Evolutionary conservation across 2,113 vertebrate genomes (phyloP).

Genomic region (Bettongia penicillata): DNA sequence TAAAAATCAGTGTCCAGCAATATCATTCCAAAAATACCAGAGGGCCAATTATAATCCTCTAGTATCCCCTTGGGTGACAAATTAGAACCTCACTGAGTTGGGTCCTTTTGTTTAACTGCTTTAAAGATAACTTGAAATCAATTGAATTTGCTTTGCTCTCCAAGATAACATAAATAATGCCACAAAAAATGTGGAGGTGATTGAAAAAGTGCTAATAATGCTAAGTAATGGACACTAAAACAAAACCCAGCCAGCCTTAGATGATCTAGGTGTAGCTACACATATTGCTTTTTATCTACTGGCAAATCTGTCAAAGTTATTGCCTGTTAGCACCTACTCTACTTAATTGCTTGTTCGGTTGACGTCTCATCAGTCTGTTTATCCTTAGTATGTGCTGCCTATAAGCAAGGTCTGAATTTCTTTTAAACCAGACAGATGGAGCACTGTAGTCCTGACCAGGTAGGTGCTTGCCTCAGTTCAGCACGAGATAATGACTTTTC

Average conservation of each 20-base stretch:
- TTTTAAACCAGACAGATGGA: neutral
- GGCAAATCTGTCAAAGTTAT: slow-evolving; percentile 46
- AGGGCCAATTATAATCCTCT: neutral
- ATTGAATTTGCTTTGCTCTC: slow-evolving; percentile 10
- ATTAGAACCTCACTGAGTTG: neutral
- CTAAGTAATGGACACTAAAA: neutral
- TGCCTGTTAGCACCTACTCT: slow-evolving; percentile 8
- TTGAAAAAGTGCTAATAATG: slow-evolving; percentile 26
- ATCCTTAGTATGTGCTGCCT: neutral
- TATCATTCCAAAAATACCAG: neutral
- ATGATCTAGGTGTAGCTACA: neutral
- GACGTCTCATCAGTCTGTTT: slow-evolving; percentile 12
- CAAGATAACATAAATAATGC: neutral
- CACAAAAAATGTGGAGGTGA: slow-evolving; percentile 1
- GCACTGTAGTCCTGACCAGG: neutral
- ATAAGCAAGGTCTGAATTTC: neutral
- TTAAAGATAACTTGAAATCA: neutral
- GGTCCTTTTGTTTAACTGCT: neutral
- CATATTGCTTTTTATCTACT: slow-evolving; percentile 39
- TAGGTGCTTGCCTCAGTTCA: neutral
- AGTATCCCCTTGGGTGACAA: neutral
- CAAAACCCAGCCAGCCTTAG: slow-evolving; percentile 28
- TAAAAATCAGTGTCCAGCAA: neutral
- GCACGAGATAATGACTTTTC: neutral
- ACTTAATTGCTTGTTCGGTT: slow-evolving; percentile 41